Conservation (phyloP, 2,797 vertebrate species). For the Girardinus metallicus region DNA sequence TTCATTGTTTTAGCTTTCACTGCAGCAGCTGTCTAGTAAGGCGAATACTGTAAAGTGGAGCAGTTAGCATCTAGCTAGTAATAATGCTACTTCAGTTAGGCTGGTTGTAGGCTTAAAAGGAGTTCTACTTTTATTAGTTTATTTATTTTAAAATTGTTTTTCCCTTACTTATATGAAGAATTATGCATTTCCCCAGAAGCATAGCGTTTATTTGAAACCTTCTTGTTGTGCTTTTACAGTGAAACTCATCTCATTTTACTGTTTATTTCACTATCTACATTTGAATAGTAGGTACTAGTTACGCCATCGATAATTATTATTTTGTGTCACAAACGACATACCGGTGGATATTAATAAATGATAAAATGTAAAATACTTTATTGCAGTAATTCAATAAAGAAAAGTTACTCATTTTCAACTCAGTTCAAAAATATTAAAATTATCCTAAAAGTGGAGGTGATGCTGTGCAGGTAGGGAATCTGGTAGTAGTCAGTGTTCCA, state of each 20-base stretch:
- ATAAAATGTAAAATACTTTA: neutral
- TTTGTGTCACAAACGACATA: neutral
- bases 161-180: neutral
- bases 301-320: too few relatives aligned
- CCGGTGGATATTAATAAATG: neutral
- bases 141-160: neutral
- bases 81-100: constrained; percentile 24
- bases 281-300: neutral
- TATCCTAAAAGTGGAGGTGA: neutral
- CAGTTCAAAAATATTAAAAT: neutral
- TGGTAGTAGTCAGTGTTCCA: neutral
- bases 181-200: neutral
- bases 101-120: neutral
- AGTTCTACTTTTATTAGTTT: neutral
- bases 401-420: neutral
- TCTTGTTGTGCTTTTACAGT: neutral
- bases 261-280: neutral
- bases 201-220: neutral
- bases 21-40: accelerated
- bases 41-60: neutral
- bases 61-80: constrained; percentile 36
- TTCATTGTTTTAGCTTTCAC: neutral
- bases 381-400: neutral
- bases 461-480: neutral
- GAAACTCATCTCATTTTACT: neutral